Conservation (phyloP, 2,113 vertebrate genomes). For the Lamprologus ornatipinnis region DNA sequence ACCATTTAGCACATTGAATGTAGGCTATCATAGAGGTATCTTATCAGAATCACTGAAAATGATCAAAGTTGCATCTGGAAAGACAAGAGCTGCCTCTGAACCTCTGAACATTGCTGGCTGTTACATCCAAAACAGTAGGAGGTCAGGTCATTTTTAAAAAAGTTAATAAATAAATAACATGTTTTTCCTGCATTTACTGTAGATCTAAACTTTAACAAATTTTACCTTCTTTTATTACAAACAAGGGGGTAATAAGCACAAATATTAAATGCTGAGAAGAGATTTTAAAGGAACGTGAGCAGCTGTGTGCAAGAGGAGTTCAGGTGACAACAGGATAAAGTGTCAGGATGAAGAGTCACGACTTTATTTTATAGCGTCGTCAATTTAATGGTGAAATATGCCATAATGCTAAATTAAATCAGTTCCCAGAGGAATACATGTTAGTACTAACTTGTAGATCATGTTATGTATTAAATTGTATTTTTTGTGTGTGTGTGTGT, state of each 20-base stretch:
- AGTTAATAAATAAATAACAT: background rate
- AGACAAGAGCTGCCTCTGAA: background rate
- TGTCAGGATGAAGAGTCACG: background rate
- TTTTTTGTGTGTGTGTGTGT: background rate
- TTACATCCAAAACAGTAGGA: background rate
- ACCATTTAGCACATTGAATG: background rate
- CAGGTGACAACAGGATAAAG: background rate
- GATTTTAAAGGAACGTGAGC: background rate
- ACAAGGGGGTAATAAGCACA: background rate
- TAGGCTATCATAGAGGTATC: background rate
- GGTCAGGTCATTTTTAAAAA: background rate
- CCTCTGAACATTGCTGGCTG: background rate
- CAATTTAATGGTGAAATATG: background rate
- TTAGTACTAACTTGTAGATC: background rate
- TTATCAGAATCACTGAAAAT: background rate
- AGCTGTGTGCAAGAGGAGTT: background rate
- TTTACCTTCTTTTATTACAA: background rate
- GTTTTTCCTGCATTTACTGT: background rate
- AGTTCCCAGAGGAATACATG: background rate
- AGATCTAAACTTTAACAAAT: background rate
- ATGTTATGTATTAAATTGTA: background rate
- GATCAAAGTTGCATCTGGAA: background rate
- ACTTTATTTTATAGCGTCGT: background rate
- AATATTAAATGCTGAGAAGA: background rate
- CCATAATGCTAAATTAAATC: background rate